phyloP scores from a whole-genome alignment of 2,113 vertebrate species.

The Lepidiolamprologus cunningtoni region DNA sequence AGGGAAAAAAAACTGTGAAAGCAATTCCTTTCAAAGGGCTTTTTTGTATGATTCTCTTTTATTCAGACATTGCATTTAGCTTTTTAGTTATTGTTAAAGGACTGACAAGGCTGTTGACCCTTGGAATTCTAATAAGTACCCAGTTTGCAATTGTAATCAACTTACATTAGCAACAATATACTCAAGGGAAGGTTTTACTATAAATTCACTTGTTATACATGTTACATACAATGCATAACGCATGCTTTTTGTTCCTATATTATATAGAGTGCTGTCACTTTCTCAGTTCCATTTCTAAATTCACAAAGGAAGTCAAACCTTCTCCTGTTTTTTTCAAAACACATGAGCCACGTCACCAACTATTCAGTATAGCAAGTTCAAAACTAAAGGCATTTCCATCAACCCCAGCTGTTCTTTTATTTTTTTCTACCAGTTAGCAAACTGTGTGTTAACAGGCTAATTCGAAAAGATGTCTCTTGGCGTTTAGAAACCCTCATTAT shows the following conservation, averaged over 20 bases:
- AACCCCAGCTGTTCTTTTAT: background rate
- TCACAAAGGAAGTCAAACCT: background rate
- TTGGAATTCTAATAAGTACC: slow-evolving; percentile 18
- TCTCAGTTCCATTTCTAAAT: background rate
- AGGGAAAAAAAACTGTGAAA: background rate
- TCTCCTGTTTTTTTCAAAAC: background rate
- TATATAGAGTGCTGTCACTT: background rate
- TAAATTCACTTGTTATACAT: background rate
- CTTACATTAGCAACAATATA: background rate
- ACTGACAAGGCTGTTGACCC: slow-evolving; percentile 45
- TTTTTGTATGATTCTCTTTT: slow-evolving; percentile 17
- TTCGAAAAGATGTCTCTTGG: background rate
- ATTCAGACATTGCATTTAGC: slow-evolving; percentile 37
- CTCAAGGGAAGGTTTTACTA: background rate
- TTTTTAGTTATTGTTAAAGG: slow-evolving; percentile 41
- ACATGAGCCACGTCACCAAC: background rate
- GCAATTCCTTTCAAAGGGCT: slow-evolving; percentile 21
- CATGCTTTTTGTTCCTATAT: background rate
- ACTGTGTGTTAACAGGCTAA: background rate
- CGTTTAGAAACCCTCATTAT: background rate
- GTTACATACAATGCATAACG: background rate
- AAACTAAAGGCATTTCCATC: background rate
- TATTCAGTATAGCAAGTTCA: background rate
- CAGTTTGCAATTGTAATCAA: background rate
- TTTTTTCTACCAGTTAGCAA: background rate